These are phyloP conservation scores for Musca vetustissima DNA, from an alignment of 1,140 invertebrate genomes.

Conservation along the genomic window DNA sequence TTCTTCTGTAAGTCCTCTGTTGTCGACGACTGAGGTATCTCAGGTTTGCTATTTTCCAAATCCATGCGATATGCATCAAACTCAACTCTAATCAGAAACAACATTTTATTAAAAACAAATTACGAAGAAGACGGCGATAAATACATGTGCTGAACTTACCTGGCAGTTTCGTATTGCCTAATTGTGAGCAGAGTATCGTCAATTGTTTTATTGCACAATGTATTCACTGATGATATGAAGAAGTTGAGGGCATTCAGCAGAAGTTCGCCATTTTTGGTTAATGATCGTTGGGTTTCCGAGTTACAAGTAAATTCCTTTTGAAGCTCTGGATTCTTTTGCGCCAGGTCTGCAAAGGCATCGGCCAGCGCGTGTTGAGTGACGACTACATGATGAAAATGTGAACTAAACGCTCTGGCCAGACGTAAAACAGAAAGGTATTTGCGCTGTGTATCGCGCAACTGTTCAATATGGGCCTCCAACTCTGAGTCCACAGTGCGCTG, in stretches of 20 bases:
- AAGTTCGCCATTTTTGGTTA: slow-evolving; percentile 93
- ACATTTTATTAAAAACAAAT: no score
- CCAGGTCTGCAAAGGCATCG: slow-evolving; percentile 86
- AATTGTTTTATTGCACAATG: slow-evolving; percentile 94
- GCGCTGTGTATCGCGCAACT: slow-evolving; percentile 87
- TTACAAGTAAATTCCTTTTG: slow-evolving; percentile 95
- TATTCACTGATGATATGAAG: slow-evolving; percentile 93
- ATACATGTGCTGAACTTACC: no score
- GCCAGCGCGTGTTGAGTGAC: slow-evolving; percentile 68
- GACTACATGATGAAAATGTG: slow-evolving; percentile 87
- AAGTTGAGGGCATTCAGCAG: slow-evolving; percentile 90
- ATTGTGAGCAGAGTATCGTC: slow-evolving; percentile 94
- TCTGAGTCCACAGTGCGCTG: slow-evolving; percentile 80
- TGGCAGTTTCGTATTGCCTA: slow-evolving; percentile 87
- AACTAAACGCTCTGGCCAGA: slow-evolving; percentile 79
- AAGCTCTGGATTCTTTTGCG: slow-evolving; percentile 91
- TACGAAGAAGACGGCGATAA: no score
- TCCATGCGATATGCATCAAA: slow-evolving; percentile 96
- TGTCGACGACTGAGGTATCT: slow-evolving; percentile 63
- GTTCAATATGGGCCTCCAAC: slow-evolving; percentile 89
- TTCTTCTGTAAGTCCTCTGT: slow-evolving; percentile 79
- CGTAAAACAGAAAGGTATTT: slow-evolving; percentile 89
- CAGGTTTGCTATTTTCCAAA: slow-evolving; percentile 73
- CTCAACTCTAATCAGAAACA: slow-evolving; percentile 71
- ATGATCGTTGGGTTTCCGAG: slow-evolving; percentile 89